Percentiles rank a stretch among this genome's conserved stretches.
Conservation (phyloP, 1,140 invertebrate species). For the Aphis gossypii region DNA sequence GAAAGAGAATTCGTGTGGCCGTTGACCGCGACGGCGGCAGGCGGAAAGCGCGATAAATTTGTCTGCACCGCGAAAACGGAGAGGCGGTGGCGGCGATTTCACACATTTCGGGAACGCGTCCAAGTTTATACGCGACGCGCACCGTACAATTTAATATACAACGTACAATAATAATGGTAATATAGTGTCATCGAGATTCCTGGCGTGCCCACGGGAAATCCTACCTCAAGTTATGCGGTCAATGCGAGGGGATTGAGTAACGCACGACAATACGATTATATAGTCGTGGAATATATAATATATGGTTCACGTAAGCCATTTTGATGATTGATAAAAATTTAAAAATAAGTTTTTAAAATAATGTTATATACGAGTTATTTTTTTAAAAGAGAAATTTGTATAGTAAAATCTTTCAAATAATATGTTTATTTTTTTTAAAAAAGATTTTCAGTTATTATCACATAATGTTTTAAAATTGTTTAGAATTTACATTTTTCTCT, state of each 20-base stretch:
- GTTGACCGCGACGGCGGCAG: conserved; percentile 29
- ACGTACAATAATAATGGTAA: neutral
- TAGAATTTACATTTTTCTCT: neutral
- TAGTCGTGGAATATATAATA: neutral
- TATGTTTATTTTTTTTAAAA: neutral
- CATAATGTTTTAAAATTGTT: neutral
- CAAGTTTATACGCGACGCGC: neutral
- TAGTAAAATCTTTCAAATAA: neutral
- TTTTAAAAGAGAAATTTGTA: neutral
- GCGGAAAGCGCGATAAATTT: conserved; percentile 32
- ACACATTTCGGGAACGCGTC: conserved; percentile 37
- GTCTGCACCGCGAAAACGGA: conserved; percentile 34
- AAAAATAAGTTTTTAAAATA: neutral
- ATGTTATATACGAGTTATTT: neutral
- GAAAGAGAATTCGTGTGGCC: conserved; percentile 14
- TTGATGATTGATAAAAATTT: neutral
- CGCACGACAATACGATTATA: neutral
- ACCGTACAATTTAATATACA: neutral
- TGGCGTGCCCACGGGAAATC: conserved; percentile 47
- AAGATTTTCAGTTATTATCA: neutral
- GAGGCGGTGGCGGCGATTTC: neutral
- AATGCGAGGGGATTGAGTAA: neutral
- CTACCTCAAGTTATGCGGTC: conserved; percentile 54
- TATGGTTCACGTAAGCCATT: neutral
- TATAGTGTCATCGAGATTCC: conserved; percentile 30